These are phyloP conservation scores for Halesus radiatus DNA, from an alignment of 1,140 invertebrate genomes.

Conservation along the genomic window DNA sequence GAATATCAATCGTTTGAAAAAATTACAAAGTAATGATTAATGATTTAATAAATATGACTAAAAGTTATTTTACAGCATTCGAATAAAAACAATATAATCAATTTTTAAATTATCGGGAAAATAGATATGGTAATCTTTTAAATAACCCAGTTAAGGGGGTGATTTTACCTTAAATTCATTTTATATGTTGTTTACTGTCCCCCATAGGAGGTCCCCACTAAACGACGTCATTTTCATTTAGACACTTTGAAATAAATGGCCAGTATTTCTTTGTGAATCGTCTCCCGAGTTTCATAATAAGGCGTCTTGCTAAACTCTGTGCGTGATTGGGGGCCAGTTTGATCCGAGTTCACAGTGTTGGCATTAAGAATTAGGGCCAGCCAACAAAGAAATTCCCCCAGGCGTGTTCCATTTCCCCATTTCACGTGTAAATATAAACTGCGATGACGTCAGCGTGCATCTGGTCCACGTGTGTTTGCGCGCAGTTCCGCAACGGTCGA, in stretches of 20 bases:
- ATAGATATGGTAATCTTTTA: no score
- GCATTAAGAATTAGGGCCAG: not conserved
- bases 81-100: no score
- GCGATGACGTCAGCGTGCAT: slow-evolving; percentile 53
- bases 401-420: slow-evolving; percentile 52
- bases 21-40: no score
- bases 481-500: not conserved
- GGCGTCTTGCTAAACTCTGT: not conserved
- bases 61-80: no score
- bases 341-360: no score
- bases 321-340: not conserved
- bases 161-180: no score
- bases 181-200: no score
- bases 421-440: slow-evolving; percentile 55
- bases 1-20: no score
- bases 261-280: not conserved
- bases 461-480: slow-evolving; percentile 42
- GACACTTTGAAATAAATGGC: not conserved
- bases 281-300: slow-evolving; percentile 4
- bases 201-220: not conserved
- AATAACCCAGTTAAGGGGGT: no score
- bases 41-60: no score
- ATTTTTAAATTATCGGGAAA: no score
- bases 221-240: not conserved
- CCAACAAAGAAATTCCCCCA: slow-evolving; percentile 39